Percentiles rank a stretch among this genome's conserved stretches.
Conservation (phyloP, 2,113 vertebrate genomes). For the Brachypodius melanocephalos region DNA sequence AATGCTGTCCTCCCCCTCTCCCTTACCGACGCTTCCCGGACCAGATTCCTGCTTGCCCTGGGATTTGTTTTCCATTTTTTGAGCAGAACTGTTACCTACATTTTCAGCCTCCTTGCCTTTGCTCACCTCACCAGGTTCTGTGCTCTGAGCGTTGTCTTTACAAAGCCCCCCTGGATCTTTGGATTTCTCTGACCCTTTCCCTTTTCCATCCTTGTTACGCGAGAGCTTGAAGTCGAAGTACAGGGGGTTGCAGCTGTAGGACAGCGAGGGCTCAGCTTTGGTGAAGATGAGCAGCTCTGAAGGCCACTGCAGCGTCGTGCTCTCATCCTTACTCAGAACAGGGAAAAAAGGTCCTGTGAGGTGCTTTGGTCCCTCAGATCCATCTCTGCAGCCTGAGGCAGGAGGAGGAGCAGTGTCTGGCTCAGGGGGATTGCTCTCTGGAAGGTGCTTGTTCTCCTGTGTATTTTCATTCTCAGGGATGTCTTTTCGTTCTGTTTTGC, state of each 20-base stretch:
- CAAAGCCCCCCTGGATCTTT: constrained; percentile 47
- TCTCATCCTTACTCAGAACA: constrained; percentile 95
- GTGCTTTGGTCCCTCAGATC: constrained; percentile 81
- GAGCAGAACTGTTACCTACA: neutral
- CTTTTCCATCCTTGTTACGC: constrained; percentile 84
- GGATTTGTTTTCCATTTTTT: constrained; percentile 34
- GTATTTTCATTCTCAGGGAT: neutral
- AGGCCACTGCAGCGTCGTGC: constrained; percentile 96
- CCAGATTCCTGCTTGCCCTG: constrained; percentile 50
- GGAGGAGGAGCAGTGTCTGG: constrained; percentile 21
- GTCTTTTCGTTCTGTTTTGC: constrained; percentile 61
- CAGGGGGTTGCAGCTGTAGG: constrained; percentile 97
- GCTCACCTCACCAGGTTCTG: constrained; percentile 40
- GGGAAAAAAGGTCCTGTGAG: constrained; percentile 90
- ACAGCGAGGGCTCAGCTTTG: constrained; percentile 88
- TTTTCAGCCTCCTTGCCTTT: constrained; percentile 55
- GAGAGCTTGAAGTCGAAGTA: constrained; percentile 98
- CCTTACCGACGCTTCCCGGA: neutral
- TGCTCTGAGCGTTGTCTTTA: constrained; percentile 31
- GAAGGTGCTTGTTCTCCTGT: constrained; percentile 43
- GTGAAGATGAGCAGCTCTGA: constrained; percentile 95
- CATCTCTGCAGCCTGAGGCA: constrained; percentile 52
- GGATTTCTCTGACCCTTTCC: constrained; percentile 71
- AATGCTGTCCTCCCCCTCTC: constrained; percentile 62
- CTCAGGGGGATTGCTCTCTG: neutral